Percentiles rank a stretch among this genome's conserved stretches.
These are phyloP conservation scores for Plagodis pulveraria DNA, from an alignment of 2,888 invertebrate species.

Conservation along the genomic window DNA sequence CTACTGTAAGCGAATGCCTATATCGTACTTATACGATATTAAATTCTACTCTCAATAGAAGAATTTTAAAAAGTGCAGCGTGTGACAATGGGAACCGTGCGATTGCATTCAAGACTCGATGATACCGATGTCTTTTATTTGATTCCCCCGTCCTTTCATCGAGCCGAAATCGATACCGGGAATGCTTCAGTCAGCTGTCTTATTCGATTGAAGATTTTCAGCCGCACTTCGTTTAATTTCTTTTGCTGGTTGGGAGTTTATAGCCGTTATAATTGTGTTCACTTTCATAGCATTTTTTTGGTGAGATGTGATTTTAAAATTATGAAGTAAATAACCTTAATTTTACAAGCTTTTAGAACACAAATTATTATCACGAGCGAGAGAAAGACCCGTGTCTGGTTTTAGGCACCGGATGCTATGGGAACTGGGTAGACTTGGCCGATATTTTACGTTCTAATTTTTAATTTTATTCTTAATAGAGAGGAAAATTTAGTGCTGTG, in stretches of 20 bases:
- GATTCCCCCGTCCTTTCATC: conserved; percentile 40
- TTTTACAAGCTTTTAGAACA: no score
- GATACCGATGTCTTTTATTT: conserved; percentile 44
- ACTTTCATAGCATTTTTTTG: no score
- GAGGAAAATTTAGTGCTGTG: no score
- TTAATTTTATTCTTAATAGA: no score
- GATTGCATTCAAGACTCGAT: conserved; percentile 41
- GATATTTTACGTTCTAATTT: no score
- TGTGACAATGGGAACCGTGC: conserved; percentile 42
- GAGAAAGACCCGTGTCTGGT: no score
- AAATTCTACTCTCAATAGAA: conserved; percentile 36
- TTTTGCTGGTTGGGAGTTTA: not conserved
- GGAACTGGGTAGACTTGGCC: no score
- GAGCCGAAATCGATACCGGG: conserved; percentile 37
- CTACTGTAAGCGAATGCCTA: conserved; percentile 7
- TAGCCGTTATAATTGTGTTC: not conserved
- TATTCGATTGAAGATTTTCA: conserved; percentile 22
- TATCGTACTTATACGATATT: conserved; percentile 31
- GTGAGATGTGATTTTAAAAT: no score
- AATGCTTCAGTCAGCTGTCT: conserved; percentile 42
- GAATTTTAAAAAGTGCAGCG: conserved; percentile 42
- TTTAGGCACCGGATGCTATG: no score
- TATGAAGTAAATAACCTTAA: no score
- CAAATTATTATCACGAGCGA: no score
- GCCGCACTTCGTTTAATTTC: conserved; percentile 12